Percentiles rank a stretch among this genome's conserved stretches.
These are phyloP conservation scores for Chaitophorus viminalis DNA, from an alignment of 2,888 invertebrate genomes.

Conservation along the genomic window DNA sequence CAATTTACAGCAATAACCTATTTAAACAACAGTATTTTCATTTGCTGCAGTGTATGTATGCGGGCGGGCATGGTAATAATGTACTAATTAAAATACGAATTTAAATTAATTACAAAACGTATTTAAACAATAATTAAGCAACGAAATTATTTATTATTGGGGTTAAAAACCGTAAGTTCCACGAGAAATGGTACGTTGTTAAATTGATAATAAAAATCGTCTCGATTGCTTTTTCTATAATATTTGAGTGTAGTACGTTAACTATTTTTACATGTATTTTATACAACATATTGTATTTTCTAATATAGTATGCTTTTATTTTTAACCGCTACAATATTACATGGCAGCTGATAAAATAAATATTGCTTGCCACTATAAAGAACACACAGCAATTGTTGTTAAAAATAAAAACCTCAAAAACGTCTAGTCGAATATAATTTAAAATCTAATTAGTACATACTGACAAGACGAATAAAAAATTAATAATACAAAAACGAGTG, in stretches of 20 bases:
- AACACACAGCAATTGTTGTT: not conserved
- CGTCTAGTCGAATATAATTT: not conserved
- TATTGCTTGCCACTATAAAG: no score
- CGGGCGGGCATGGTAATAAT: constrained; percentile 53
- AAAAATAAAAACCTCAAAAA: not conserved
- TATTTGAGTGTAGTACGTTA: no score
- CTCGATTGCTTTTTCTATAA: not conserved
- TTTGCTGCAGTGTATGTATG: no score
- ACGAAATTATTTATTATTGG: constrained; percentile 10
- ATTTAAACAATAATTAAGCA: not conserved
- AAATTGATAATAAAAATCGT: constrained; percentile 30
- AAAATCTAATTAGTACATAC: not conserved
- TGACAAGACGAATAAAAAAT: not conserved
- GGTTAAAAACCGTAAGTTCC: constrained; percentile 38
- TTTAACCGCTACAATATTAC: no score
- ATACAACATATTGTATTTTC: no score
- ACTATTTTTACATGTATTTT: no score
- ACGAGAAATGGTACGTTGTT: not conserved
- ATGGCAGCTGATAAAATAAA: no score
- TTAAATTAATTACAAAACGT: constrained; percentile 38
- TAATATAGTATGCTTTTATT: no score
- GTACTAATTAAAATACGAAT: constrained; percentile 51
- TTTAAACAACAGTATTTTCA: not conserved
- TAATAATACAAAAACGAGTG: not conserved
- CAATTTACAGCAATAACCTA: constrained; percentile 1